Conservation (phyloP, 2,113 vertebrate species). For the Trogon surrucura region DNA sequence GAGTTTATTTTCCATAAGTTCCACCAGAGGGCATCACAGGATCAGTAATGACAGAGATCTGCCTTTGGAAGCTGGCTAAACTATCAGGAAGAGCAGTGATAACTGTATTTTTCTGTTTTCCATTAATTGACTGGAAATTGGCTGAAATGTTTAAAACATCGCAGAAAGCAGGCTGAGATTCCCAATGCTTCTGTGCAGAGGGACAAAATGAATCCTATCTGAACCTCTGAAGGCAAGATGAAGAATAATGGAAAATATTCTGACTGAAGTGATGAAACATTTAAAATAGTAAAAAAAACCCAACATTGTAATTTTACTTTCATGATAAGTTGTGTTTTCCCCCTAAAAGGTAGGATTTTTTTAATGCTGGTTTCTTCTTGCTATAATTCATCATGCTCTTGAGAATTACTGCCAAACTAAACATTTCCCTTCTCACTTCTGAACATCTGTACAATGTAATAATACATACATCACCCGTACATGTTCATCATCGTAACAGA, state of each 20-base stretch:
- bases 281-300: neutral
- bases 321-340: rapidly evolving
- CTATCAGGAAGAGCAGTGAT: rapidly evolving
- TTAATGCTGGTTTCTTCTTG: neutral
- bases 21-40: conserved; percentile 73
- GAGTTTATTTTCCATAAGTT: neutral
- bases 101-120: neutral
- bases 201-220: neutral
- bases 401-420: neutral
- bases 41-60: neutral
- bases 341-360: neutral
- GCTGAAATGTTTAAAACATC: neutral
- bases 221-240: neutral
- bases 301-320: neutral
- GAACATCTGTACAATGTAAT: neutral
- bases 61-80: neutral
- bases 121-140: neutral
- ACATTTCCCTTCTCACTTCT: neutral
- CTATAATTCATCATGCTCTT: neutral
- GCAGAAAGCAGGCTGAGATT: neutral
- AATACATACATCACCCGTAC: neutral
- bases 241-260: neutral
- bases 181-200: neutral
- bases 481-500: neutral
- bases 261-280: neutral